Evolutionary conservation across 1,140 invertebrate species (phyloP), one percentile per base, ranked within the genome.

Genomic region (Druon quercuslanigerum): DNA sequence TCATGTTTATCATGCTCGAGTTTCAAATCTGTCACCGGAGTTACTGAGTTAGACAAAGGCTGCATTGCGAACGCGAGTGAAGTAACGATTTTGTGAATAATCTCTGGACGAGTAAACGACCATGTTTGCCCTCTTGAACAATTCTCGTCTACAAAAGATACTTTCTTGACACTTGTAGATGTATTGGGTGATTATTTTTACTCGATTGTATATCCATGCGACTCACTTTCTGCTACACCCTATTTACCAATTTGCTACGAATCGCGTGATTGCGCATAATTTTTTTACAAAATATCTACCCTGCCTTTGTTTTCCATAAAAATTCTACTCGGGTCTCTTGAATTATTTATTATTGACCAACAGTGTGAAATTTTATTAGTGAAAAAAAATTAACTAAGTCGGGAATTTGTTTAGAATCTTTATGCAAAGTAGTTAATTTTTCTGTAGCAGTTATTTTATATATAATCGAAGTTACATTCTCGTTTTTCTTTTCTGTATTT

Each of bases 101-200:
- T 66, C 60, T 66, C 40, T 7, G 40, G 40, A n/a, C 60, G 60
- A 40, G 40, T 40, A 40, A 66, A 66, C 60, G 60, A 66, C 60
- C 33, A 66, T 66, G 60, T 66, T 66, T 66, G 60, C 60, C 20
- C 57, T 60, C 60, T 66, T 66, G 60, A 66, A 66, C 25, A 66
- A 66, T 66, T 66, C 60, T 66, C 40, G 40, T 46, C 60, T 66
- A 66, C 60, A 66, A 66, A 66, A 66, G 60, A 66, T 66, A 66
- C 60, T 66, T 66, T 66, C 60, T 66, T 66, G 60, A 66, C 60
- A 66, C 60, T 66, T 66, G 60, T 66, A 66, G 60, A 66, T 66
- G 60, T 66, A 66, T 66, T 66, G 60, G 60, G 60, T 66, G 60
- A 66, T 66, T 66, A 66, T 66, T 66, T 66, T 66, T 66, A 66